Conservation (phyloP, 2,888 invertebrate genomes). For the Stramonita haemastoma region DNA sequence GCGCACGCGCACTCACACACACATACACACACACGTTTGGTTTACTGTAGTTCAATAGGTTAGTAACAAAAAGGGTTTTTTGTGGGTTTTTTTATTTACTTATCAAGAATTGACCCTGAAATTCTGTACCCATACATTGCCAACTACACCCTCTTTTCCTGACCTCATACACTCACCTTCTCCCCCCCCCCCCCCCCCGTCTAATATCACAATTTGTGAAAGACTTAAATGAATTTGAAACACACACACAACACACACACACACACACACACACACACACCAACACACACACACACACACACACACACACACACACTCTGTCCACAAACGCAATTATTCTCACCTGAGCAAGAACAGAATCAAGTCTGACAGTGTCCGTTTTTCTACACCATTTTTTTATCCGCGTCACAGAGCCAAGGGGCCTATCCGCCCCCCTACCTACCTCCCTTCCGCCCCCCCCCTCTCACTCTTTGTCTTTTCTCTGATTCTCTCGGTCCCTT, state of each 20-base stretch:
- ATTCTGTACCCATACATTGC: too few species aligned
- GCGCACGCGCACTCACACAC: too few species aligned
- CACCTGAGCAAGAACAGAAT: neutral
- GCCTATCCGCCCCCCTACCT: neutral
- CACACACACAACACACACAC: neutral
- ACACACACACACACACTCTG: slow-evolving; percentile 3
- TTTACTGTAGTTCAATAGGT: too few species aligned
- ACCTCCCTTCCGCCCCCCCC: neutral
- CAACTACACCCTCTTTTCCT: too few species aligned
- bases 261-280: neutral
- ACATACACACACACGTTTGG: neutral
- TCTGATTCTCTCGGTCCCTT: neutral
- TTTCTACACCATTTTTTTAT: neutral
- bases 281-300: neutral
- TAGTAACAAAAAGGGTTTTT: too few species aligned
- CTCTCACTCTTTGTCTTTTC: neutral
- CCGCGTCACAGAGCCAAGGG: neutral
- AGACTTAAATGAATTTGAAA: too few species aligned
- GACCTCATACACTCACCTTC: too few species aligned
- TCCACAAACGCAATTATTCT: neutral
- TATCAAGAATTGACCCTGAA: too few species aligned
- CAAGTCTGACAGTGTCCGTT: neutral
- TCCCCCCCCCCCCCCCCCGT: too few species aligned
- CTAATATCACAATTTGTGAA: too few species aligned
- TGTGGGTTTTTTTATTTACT: too few species aligned